Evolutionary conservation across 2,888 invertebrate genomes (phyloP).

Genomic region (Achlya flavicornis): DNA sequence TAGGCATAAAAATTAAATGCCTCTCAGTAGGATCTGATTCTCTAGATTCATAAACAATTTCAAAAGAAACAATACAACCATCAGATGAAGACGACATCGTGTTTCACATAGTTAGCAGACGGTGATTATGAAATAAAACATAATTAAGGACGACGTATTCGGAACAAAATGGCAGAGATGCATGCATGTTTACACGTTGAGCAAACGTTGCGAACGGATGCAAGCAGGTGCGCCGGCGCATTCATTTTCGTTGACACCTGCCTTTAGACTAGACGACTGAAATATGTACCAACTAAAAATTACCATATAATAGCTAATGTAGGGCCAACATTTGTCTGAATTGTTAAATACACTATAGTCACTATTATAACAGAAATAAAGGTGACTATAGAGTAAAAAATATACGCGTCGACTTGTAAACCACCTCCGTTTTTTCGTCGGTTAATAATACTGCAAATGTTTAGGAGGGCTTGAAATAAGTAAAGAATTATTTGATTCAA

Average conservation of each 20-base stretch:
- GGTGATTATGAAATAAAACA: slow-evolving; percentile 45
- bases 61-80: slow-evolving; percentile 1
- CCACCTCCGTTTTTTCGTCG: too few relatives aligned
- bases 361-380: too few relatives aligned
- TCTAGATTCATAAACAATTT: neutral
- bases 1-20: neutral
- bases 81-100: neutral
- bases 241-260: slow-evolving; percentile 56
- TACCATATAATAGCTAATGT: neutral
- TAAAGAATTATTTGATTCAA: neutral
- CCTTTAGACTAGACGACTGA: slow-evolving; percentile 34
- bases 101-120: slow-evolving; percentile 9
- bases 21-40: neutral
- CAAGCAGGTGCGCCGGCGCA: slow-evolving; percentile 46
- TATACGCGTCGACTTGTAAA: too few relatives aligned
- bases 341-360: too few relatives aligned
- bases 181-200: slow-evolving; percentile 34
- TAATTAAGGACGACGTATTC: slow-evolving; percentile 48
- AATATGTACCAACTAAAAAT: slow-evolving; percentile 2
- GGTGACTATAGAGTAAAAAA: too few relatives aligned
- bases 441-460: too few relatives aligned
- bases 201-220: slow-evolving; percentile 41
- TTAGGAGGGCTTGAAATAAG: neutral
- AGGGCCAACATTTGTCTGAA: neutral
- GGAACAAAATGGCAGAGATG: slow-evolving; percentile 37